A percentile compares a stretch with the other conserved stretches of the same genome.
phyloP scores from a whole-genome alignment of 1,140 invertebrate genomes.

The Sweltsa coloradensis region DNA sequence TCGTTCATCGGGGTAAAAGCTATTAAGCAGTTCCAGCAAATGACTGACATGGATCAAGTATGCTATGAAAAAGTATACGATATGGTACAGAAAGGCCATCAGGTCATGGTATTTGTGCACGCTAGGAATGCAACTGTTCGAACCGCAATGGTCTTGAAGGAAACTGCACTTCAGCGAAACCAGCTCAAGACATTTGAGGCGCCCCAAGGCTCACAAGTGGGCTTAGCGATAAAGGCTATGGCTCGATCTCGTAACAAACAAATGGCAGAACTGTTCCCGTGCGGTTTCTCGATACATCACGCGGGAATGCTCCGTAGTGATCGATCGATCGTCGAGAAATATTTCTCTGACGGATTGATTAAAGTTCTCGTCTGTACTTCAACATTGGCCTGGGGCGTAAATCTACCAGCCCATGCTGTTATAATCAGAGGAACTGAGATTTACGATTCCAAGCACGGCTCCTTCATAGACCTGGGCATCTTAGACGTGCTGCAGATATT shows the following conservation, averaged over 20 bases:
- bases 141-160: constrained; percentile 68
- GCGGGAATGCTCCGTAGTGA: constrained; percentile 86
- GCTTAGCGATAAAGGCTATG: constrained; percentile 49
- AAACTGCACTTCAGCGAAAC: constrained; percentile 59
- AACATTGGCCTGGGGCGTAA: constrained; percentile 98
- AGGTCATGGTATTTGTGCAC: constrained; percentile 99
- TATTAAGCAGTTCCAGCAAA: constrained; percentile 58
- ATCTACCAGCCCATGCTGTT: constrained; percentile 95
- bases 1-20: constrained; percentile 88
- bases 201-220: constrained; percentile 41
- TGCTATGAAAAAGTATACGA: constrained; percentile 89
- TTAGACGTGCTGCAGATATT: constrained; percentile 99
- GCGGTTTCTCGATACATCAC: constrained; percentile 92
- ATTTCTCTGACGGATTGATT: constrained; percentile 77
- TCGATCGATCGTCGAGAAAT: constrained; percentile 75
- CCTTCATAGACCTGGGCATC: constrained; percentile 91
- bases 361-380: constrained; percentile 95
- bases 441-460: constrained; percentile 91
- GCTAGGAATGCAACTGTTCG: constrained; percentile 88
- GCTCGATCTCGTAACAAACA: constrained; percentile 60
- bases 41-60: constrained; percentile 79
- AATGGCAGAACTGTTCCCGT: constrained; percentile 67
- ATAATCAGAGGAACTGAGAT: constrained; percentile 96
- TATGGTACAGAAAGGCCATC: constrained; percentile 80
- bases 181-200: constrained; percentile 57